Conservation (phyloP, 35 echinoderm and acorn worm species). For the Eucidaris tribuloides region DNA sequence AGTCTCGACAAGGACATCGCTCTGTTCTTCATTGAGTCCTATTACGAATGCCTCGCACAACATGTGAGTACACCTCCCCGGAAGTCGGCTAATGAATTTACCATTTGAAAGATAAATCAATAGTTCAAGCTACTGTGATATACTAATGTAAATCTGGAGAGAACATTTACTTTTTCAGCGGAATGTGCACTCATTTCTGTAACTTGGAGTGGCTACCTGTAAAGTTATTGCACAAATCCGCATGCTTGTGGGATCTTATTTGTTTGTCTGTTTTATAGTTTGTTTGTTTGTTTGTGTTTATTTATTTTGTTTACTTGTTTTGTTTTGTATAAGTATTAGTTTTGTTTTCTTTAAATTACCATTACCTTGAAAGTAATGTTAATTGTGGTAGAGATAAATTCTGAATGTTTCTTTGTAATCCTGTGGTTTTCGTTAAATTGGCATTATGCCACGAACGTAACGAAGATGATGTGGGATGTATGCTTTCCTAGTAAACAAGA, state of each 20-base stretch:
- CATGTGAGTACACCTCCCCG: neutral
- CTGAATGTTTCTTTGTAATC: no score
- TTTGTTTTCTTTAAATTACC: no score
- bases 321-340: no score
- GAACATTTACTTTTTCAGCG: neutral
- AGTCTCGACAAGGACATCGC: neutral
- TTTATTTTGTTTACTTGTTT: no score
- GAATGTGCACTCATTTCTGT: neutral
- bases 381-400: no score
- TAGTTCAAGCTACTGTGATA: neutral
- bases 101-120: neutral
- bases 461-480: neutral
- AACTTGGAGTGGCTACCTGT: neutral
- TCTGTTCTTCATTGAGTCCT: neutral
- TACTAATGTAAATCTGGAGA: neutral
- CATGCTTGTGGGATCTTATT: no score
- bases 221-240: neutral
- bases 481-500: neutral
- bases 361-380: no score
- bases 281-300: no score
- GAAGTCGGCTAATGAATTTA: neutral
- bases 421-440: no score
- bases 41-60: conserved; percentile 7
- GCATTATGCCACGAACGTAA: no score
- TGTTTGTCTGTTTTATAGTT: no score